phyloP scores from a whole-genome alignment of 2,113 vertebrate genomes.

The Microtus richardsoni region DNA sequence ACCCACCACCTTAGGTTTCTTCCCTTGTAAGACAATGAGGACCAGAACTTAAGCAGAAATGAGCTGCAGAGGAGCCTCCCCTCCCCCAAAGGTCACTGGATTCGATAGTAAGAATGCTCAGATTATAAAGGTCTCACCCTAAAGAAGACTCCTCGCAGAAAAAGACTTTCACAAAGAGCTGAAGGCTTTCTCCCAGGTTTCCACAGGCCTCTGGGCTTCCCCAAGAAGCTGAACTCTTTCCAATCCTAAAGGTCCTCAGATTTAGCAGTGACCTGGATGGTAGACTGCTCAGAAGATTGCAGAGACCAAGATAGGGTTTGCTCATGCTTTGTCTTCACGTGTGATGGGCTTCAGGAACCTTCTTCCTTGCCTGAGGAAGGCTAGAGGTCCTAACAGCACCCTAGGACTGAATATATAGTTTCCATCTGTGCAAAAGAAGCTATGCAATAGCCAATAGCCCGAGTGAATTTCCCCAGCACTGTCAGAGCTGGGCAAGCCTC shows the following conservation, averaged over 20 bases:
- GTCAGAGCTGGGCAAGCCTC: not conserved
- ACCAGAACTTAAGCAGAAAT: constrained; percentile 53
- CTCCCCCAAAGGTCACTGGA: not conserved
- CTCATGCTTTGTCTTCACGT: not conserved
- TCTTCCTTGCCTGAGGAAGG: not conserved
- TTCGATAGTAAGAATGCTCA: not conserved
- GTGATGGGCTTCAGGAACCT: not conserved
- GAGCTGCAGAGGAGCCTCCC: not conserved
- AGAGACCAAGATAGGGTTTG: not conserved
- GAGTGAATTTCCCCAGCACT: accelerated
- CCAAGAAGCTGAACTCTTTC: constrained; percentile 4
- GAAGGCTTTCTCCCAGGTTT: not conserved
- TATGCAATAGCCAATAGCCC: not conserved
- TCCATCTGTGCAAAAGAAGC: not conserved
- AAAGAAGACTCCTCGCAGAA: not conserved
- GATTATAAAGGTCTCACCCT: not conserved
- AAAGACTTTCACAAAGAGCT: not conserved
- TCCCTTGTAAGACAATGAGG: constrained; percentile 44
- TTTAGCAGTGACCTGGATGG: not conserved
- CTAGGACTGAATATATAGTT: not conserved
- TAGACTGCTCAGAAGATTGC: not conserved
- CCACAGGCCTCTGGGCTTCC: not conserved
- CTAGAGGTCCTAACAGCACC: not conserved
- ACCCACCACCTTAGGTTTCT: constrained; percentile 59
- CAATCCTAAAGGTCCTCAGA: not conserved